phyloP scores from a whole-genome alignment of 1,140 invertebrate species.

The Calosoma granatense region DNA sequence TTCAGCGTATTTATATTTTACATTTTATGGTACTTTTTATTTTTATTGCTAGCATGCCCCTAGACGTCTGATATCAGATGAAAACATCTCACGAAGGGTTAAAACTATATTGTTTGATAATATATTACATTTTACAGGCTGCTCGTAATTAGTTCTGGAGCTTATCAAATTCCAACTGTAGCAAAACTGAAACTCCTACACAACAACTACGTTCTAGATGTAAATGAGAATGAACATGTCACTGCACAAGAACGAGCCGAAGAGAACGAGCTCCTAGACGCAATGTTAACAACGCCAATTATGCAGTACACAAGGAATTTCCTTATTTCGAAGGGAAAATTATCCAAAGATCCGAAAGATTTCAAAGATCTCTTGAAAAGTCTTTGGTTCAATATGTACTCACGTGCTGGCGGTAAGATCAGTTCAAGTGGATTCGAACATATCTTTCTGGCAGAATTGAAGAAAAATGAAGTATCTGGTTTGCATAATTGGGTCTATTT shows the following conservation, averaged over 20 bases:
- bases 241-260: slow-evolving; percentile 63
- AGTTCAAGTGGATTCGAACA: slow-evolving; percentile 82
- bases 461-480: slow-evolving; percentile 66
- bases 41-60: too few relatives aligned
- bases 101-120: slow-evolving; percentile 10
- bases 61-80: too few relatives aligned
- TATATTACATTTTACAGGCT: slow-evolving; percentile 38
- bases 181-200: slow-evolving; percentile 54
- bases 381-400: slow-evolving; percentile 75
- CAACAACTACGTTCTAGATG: slow-evolving; percentile 68
- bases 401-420: slow-evolving; percentile 60
- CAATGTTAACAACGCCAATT: slow-evolving; percentile 58
- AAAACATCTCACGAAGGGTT: too few relatives aligned
- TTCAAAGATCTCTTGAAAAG: slow-evolving; percentile 63
- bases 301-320: slow-evolving; percentile 65
- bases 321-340: slow-evolving; percentile 51
- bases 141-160: slow-evolving; percentile 45
- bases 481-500: slow-evolving; percentile 89
- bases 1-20: too few relatives aligned
- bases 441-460: slow-evolving; percentile 73
- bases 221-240: slow-evolving; percentile 63
- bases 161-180: slow-evolving; percentile 52
- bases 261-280: slow-evolving; percentile 65
- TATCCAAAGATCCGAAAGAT: slow-evolving; percentile 48
- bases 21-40: too few relatives aligned